Evolutionary conservation across 2,113 vertebrate species (phyloP).

Genomic region (Aix galericulata): DNA sequence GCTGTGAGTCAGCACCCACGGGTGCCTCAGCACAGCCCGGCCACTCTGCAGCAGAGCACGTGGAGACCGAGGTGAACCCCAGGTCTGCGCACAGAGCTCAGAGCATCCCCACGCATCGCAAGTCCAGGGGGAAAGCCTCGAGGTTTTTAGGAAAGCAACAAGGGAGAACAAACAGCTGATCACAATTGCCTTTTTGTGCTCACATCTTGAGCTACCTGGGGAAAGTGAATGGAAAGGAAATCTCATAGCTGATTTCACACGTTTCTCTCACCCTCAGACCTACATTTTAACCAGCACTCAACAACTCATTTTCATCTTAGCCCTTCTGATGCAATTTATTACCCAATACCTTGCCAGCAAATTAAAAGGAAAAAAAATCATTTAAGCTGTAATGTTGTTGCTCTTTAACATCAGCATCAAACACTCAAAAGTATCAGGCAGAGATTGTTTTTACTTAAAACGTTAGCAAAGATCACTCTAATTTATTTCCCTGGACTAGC

Average conservation of each 20-base stretch:
- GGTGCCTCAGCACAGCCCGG: neutral
- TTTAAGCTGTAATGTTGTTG: accelerated
- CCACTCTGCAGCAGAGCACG: accelerated
- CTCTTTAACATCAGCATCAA: neutral
- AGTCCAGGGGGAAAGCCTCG: accelerated
- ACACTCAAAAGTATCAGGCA: neutral
- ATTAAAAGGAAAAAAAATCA: accelerated
- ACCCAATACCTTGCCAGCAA: neutral
- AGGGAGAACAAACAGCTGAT: neutral
- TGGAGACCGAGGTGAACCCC: neutral
- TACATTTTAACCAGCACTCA: neutral
- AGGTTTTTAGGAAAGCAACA: accelerated
- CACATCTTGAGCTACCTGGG: accelerated
- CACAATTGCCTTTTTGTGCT: accelerated
- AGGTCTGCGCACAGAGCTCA: accelerated
- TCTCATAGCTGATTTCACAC: neutral
- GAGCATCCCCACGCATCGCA: accelerated
- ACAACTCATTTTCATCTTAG: neutral
- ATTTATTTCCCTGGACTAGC: neutral
- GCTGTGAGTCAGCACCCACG: neutral
- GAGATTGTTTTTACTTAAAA: neutral
- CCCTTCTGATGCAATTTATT: neutral
- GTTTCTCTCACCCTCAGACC: neutral
- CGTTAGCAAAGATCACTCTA: accelerated
- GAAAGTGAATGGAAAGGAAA: neutral